Conservation (phyloP, 2,888 invertebrate genomes). For the Amiota minor region DNA sequence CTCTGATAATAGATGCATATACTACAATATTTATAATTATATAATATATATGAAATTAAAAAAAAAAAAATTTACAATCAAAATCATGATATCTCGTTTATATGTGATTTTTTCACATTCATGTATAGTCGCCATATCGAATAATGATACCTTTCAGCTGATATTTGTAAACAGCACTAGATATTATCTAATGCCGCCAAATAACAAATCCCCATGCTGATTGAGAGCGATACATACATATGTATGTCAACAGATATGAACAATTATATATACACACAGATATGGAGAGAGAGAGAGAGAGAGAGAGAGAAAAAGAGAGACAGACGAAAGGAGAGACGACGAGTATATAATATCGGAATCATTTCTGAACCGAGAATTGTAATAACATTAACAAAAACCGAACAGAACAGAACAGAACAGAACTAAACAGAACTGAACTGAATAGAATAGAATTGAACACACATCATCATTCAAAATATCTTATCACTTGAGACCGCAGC, state of each 20-base stretch:
- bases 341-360: neutral
- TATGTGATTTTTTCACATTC: too few species aligned
- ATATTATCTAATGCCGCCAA: constrained; percentile 32
- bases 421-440: neutral
- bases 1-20: too few species aligned
- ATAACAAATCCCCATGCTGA: constrained; percentile 44
- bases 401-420: neutral
- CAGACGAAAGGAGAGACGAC: neutral
- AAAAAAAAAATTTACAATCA: too few species aligned
- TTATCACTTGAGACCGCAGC: constrained; percentile 18
- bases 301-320: neutral
- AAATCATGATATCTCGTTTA: too few species aligned
- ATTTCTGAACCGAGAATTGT: neutral
- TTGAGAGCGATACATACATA: constrained; percentile 20
- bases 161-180: constrained; percentile 3
- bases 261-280: neutral
- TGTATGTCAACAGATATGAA: neutral
- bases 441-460: constrained; percentile 3
- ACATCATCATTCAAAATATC: constrained; percentile 30
- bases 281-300: neutral
- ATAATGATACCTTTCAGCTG: neutral
- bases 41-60: too few species aligned
- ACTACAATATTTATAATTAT: too few species aligned
- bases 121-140: too few species aligned
- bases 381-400: neutral